These are phyloP conservation scores for Rallus crepitans DNA, from an alignment of 2,797 vertebrate species.

Conservation along the genomic window DNA sequence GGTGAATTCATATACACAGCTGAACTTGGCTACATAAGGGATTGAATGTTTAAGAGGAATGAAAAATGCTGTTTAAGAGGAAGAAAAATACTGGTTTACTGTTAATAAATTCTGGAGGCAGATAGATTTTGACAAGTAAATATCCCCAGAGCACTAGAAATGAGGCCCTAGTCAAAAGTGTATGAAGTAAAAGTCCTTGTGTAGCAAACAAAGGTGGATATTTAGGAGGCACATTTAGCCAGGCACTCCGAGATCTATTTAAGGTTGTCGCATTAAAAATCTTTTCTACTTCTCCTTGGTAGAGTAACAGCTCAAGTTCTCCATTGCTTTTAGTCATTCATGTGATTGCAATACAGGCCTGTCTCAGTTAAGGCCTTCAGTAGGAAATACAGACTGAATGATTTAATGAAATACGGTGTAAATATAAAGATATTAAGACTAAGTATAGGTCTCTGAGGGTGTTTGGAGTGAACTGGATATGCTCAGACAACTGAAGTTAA, in stretches of 20 bases:
- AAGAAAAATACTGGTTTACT: background rate
- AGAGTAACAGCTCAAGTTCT: background rate
- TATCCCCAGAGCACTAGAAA: background rate
- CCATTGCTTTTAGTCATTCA: background rate
- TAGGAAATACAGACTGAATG: background rate
- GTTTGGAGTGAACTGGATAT: background rate
- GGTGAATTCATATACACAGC: background rate
- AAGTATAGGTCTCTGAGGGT: background rate
- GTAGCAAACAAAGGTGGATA: background rate
- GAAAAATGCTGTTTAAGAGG: background rate
- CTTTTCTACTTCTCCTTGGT: background rate
- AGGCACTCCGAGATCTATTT: background rate
- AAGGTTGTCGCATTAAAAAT: background rate
- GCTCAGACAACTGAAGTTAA: background rate
- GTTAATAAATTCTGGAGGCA: background rate
- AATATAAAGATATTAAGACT: background rate
- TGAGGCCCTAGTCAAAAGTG: background rate
- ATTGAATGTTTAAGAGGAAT: background rate
- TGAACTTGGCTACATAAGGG: background rate
- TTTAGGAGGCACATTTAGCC: background rate
- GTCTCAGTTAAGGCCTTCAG: background rate
- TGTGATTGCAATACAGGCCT: background rate
- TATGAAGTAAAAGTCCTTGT: background rate
- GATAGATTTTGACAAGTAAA: background rate
- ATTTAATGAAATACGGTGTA: background rate